Evolutionary conservation across 2,888 invertebrate genomes (phyloP), one percentile per base, ranked within the genome.

Genomic region (Drosophila mettleri): DNA sequence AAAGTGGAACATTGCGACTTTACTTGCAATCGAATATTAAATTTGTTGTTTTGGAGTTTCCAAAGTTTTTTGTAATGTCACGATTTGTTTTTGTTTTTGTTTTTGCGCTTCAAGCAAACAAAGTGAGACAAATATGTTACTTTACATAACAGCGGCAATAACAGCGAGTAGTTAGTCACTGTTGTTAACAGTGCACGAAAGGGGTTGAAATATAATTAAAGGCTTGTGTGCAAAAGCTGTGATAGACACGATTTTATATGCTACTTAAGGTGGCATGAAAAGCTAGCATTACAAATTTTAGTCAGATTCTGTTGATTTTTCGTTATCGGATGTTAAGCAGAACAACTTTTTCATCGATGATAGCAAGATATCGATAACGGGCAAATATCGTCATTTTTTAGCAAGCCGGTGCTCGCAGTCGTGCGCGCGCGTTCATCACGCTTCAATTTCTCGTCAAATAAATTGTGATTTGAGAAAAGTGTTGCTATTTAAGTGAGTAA

Each of bases 1-100:
- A 92, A 97, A 97, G 94, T 96, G 95, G 94, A 91, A 91, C 92
- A 92, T 72, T 49, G 53, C 58, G 45, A 33, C 57, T 46, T 36
- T 20, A 33, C 27, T 20, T 31, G 55, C 38, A 49, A 67, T 36
- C 20, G 36, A 24, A 41, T 12, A 12, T 31, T 20, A 9, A 43
- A 64, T 48, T 51, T 60, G 20, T 29, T 33, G 20, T 22, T 24
- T 76, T 38, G 31, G 20, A 38, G 41, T 48, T 65, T 53, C 38
- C 33, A 52, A 59, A 36, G 33, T 72, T 85, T 78, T 78, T 70
- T 74, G 84, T 70, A 68, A 41, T 78, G 85, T 79, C 79, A 80
- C 85, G 76, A 76, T 74, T 64, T 65, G 69, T 61, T 64, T 67
- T 61, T 74, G 78, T 75, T 65, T 63, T 61, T 64, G 63, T 61